Conservation (phyloP, 2,888 invertebrate genomes). For the Microchrysa polita region DNA sequence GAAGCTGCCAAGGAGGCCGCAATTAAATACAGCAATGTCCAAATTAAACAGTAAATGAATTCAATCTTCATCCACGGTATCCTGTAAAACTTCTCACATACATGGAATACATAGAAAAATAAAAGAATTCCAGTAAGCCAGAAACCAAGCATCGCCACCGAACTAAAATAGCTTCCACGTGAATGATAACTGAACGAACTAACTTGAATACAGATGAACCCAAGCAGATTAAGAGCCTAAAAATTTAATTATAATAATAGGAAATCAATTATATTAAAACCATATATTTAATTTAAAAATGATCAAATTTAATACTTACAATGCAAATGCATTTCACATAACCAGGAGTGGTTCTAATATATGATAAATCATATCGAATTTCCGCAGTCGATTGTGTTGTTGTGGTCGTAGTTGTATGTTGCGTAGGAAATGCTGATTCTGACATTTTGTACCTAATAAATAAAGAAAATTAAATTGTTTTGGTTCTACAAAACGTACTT, state of each 20-base stretch:
- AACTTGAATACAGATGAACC: conserved; percentile 82
- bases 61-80: conserved; percentile 90
- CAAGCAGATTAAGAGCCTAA: conserved; percentile 75
- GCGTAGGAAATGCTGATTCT: conserved; percentile 77
- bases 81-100: conserved; percentile 84
- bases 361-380: conserved; percentile 77
- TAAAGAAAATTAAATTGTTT: not conserved
- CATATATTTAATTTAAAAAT: not conserved
- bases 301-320: conserved; percentile 68
- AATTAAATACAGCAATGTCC: conserved; percentile 79
- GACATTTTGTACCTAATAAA: conserved; percentile 61
- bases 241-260: conserved; percentile 53
- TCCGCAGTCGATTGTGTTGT: conserved; percentile 78
- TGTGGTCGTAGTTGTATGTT: conserved; percentile 75
- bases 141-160: conserved; percentile 84
- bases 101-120: conserved; percentile 83
- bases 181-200: conserved; percentile 67
- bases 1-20: conserved; percentile 76
- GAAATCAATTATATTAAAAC: not conserved
- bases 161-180: conserved; percentile 78
- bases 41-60: conserved; percentile 77
- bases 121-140: conserved; percentile 85
- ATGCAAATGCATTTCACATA: conserved; percentile 79
- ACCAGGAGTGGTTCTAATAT: conserved; percentile 77
- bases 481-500: no score